Evolutionary conservation across 2,888 invertebrate genomes (phyloP), one percentile per base, ranked within the genome.

Genomic region (Eremobia ochroleuca): DNA sequence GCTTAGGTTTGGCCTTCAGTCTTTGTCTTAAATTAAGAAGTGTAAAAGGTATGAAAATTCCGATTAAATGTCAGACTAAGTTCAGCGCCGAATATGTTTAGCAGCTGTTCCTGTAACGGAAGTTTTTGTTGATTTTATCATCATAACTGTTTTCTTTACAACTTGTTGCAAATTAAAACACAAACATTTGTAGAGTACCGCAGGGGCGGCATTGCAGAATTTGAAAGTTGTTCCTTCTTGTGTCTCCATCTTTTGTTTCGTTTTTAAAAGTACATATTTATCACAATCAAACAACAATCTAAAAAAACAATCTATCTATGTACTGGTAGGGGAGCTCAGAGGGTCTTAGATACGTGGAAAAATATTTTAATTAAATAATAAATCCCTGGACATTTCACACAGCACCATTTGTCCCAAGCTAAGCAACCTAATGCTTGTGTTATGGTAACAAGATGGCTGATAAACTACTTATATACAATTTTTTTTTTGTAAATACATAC

Each of bases 71-170:
- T 43, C 52, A 37, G 25, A 31, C 46, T 15, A 52, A 73, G 75
- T 64, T 77, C n/a, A 37, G 49, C 9, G 13, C 40, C 15, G 4
- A 59, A 66, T 70, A 31, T 64, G 76, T 61, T 69, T 28, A 34
- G 43, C 66, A 66, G 59, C 52, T 73, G 52, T 73, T 72, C 40
- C 13, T 31, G 9, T 52, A 34, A 58, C 13, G 31, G 40, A 67
- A 70, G 43, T 68, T 34, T 67, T 5, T 69, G 76, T 76, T 72
- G 69, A 69, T 73, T 76, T 49, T 85, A 69, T 72, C 31, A 62
- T 72, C 21, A 52, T 61, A 34, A 55, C 59, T 49, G 55, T 40
- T n/a, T 55, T 59, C 28, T 49, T 55, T 58, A 67, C 21, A 52
- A 72, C 13, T 59, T 49, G 31, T 58, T 58, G 34, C n/a, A 21